Conservation (phyloP, 1,140 invertebrate species). For the Bombus consobrinus region DNA sequence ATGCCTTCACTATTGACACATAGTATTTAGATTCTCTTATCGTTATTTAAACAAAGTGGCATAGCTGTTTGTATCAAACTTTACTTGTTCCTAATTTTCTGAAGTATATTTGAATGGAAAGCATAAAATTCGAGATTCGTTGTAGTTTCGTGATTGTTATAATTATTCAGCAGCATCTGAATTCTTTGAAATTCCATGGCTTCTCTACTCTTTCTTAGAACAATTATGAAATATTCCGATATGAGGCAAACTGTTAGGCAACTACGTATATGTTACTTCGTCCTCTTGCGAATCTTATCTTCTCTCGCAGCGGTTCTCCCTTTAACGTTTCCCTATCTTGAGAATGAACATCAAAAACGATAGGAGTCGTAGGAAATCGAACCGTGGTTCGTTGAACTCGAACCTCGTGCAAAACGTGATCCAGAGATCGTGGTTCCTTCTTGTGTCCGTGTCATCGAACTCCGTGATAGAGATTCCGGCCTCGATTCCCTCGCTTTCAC, state of each 20-base stretch:
- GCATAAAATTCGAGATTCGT: not conserved
- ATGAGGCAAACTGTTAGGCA: not conserved
- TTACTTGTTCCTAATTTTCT: not conserved
- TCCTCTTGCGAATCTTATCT: constrained; percentile 8
- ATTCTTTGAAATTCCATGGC: not conserved
- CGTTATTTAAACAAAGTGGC: not conserved
- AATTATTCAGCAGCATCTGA: no score
- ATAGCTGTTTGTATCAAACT: not conserved
- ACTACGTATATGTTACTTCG: not conserved
- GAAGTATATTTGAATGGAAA: not conserved
- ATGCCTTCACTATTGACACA: not conserved
- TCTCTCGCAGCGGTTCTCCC: not conserved
- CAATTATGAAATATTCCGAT: not conserved
- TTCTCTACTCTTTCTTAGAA: not conserved
- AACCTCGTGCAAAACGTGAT: constrained; percentile 60
- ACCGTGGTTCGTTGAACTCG: constrained; percentile 53
- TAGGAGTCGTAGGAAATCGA: not conserved
- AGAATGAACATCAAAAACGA: constrained; percentile 33
- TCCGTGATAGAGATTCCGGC: constrained; percentile 44
- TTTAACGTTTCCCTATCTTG: constrained; percentile 16
- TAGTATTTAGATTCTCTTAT: not conserved
- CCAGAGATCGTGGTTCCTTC: constrained; percentile 59
- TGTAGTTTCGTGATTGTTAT: not conserved
- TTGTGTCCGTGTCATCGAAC: constrained; percentile 57
- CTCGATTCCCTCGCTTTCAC: constrained; percentile 48